Base-by-base conservation (phyloP, 1,140 invertebrate genomes). In the Tribolium madens region DNA sequence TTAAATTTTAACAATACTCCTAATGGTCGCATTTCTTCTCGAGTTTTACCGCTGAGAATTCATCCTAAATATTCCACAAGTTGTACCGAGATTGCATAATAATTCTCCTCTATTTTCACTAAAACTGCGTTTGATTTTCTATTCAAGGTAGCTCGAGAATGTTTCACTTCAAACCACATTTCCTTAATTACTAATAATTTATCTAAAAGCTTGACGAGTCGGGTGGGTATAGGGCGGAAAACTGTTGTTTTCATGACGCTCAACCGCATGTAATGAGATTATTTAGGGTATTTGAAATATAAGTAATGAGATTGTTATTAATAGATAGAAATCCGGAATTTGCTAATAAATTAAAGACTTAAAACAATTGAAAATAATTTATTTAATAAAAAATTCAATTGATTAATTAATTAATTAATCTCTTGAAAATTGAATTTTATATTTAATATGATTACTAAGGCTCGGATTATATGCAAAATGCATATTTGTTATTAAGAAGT, bases 261-360 rank as follows among this genome's bases (percentile, higher is more conserved):
- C 21, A 21, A 26, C 53, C 53, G n/a, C 26, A 60, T 26, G 26
- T 21, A 48, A 48, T 31, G 68, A 70, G 68, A 70, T 70, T 70
- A 70, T 46, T 21, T 70, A n/a, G 46, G 68, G 46, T 70, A 46
- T 70, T 70, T 70, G 36, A n/a, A n/a, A 70, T 70, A 70, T 70
- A 46, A 70, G 68, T 70, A 70, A 70, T 70, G 68, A 48, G 33
- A 70, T 48, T 70, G 68, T 70, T 70, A 70, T 70, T 70, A 48
- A 70, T 26, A 17, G 68, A 26, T 9, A 17, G 18, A 21, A 60
- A 60, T 21, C 53, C 17, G 18, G 53, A 60, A 21, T 60, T 21
- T 60, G 53, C 18, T 10, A 60, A 26, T 26, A 26, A 26, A 26
- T n/a, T n/a, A n/a, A n/a, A n/a, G n/a, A n/a, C n/a, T n/a, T n/a